Conservation (phyloP, 2,113 vertebrate species). For the Laticauda laticaudata region DNA sequence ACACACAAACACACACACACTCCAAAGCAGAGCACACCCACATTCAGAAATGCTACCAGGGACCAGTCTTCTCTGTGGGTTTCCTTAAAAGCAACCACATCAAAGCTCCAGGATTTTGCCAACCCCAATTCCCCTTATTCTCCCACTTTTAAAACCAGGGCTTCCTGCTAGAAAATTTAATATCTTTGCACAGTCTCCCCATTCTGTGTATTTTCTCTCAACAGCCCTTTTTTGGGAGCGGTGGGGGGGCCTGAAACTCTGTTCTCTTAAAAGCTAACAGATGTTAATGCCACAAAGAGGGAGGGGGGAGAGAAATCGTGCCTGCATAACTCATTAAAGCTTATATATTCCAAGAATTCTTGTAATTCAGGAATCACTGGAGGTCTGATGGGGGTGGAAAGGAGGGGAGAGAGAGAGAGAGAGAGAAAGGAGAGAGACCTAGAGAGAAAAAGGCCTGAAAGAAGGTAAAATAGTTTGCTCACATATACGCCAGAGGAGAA, state of each 20-base stretch:
- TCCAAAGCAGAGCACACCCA: neutral
- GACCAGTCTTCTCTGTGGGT: constrained; percentile 50
- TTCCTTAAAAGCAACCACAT: constrained; percentile 75
- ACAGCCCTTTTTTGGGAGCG: constrained; percentile 6
- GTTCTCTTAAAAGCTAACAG: constrained; percentile 77
- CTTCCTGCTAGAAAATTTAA: constrained; percentile 68
- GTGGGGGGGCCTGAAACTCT: constrained; percentile 61
- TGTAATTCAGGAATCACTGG: constrained; percentile 57
- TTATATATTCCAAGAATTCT: constrained; percentile 69
- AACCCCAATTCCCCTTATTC: constrained; percentile 66
- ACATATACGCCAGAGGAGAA: neutral
- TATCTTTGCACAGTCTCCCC: constrained; percentile 45
- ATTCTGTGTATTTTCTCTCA: constrained; percentile 40
- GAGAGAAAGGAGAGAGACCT: constrained; percentile 20
- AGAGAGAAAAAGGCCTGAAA: constrained; percentile 43
- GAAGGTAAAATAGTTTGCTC: neutral
- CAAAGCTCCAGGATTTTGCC: constrained; percentile 64
- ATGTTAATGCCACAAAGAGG: constrained; percentile 69
- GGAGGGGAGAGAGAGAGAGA: neutral
- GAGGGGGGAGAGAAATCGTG: constrained; percentile 38
- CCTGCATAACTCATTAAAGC: constrained; percentile 65
- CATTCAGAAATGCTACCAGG: neutral
- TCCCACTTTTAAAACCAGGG: constrained; percentile 59
- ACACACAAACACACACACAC: constrained; percentile 8
- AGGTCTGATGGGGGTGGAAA: neutral